Evolutionary conservation across 2,888 invertebrate genomes (phyloP).

Genomic region (Volucella bombylans): DNA sequence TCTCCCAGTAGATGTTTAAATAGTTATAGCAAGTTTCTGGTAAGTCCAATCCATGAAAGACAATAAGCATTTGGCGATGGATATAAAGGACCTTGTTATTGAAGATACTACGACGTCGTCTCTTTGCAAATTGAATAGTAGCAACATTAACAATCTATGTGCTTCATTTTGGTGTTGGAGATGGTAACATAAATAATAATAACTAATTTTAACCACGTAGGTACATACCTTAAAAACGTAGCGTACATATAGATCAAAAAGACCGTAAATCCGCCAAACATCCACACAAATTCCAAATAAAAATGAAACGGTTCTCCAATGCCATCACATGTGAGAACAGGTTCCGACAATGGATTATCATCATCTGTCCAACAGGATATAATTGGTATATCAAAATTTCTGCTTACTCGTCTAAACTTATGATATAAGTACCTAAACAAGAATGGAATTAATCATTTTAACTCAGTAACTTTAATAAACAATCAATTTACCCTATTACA

Average conservation of each 20-base stretch:
- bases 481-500: conserved; percentile 79
- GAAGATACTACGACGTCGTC: too few species aligned
- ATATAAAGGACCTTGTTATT: too few species aligned
- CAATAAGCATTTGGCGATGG: too few species aligned
- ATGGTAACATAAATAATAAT: background rate
- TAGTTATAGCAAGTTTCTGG: too few species aligned
- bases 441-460: background rate
- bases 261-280: conserved; percentile 88
- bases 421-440: conserved; percentile 79
- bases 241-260: conserved; percentile 87
- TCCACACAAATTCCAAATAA: conserved; percentile 90
- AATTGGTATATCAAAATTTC: conserved; percentile 68
- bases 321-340: conserved; percentile 89
- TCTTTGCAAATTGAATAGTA: too few species aligned
- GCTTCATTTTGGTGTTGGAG: background rate
- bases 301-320: conserved; percentile 91
- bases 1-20: too few species aligned
- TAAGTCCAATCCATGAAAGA: too few species aligned
- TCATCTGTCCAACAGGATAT: conserved; percentile 83
- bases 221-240: conserved; percentile 86
- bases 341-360: conserved; percentile 82
- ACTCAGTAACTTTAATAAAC: background rate
- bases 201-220: background rate
- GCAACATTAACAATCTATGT: background rate
- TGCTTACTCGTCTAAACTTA: conserved; percentile 72